phyloP scores from a whole-genome alignment of 2,113 vertebrate species.

The Notarius lentiginosus region DNA sequence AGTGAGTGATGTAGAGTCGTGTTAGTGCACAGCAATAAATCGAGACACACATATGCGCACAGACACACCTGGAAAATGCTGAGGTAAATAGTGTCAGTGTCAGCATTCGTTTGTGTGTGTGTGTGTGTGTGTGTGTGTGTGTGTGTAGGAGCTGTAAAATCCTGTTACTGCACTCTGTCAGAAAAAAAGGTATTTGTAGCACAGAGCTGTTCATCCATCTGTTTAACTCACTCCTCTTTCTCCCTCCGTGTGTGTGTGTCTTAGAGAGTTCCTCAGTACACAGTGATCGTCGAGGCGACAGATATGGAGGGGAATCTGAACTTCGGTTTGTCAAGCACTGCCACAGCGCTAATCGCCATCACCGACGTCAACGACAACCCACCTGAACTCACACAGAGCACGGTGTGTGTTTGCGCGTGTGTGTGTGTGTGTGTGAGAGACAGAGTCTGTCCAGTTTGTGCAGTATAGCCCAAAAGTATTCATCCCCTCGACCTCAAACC shows the following conservation, averaged over 20 bases:
- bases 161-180: constrained; percentile 21
- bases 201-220: constrained; percentile 22
- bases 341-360: constrained; percentile 90
- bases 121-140: constrained; percentile 41
- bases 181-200: constrained; percentile 4
- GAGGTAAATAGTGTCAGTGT: constrained; percentile 7
- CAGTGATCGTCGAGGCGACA: constrained; percentile 90
- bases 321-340: constrained; percentile 94
- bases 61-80: constrained; percentile 13
- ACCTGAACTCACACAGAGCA: constrained; percentile 86
- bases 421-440: not conserved
- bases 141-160: constrained; percentile 29
- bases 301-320: constrained; percentile 97
- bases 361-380: constrained; percentile 96
- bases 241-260: constrained; percentile 15
- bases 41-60: not conserved
- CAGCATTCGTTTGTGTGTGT: constrained; percentile 28
- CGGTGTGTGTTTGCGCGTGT: constrained; percentile 77
- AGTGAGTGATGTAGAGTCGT: constrained; percentile 26
- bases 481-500: not conserved
- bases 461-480: not conserved
- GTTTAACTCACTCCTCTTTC: constrained; percentile 18
- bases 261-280: constrained; percentile 95
- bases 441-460: not conserved
- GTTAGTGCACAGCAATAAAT: constrained; percentile 1